These are phyloP conservation scores for Scyliorhinus canicula DNA, from an alignment of 2,797 vertebrate species.

Conservation along the genomic window DNA sequence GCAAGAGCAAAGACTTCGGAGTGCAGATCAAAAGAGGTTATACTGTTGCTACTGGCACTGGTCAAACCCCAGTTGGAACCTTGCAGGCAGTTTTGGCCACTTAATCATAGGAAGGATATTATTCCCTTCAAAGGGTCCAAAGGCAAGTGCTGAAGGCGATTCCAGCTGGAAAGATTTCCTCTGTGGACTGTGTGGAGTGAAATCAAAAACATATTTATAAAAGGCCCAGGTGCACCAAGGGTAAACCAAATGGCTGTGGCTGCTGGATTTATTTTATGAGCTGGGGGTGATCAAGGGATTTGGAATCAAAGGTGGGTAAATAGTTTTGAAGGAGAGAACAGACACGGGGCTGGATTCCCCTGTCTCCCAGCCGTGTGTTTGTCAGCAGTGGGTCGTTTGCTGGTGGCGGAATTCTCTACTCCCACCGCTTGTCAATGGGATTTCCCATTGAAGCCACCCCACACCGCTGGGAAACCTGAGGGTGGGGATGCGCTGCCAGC, in stretches of 20 bases:
- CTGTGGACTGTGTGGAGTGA: neutral
- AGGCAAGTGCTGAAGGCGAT: neutral
- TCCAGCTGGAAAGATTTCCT: constrained; percentile 24
- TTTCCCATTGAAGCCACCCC: no score
- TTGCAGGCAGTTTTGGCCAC: neutral
- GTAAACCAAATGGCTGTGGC: neutral
- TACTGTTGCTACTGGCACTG: constrained; percentile 29
- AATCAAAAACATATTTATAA: constrained; percentile 12
- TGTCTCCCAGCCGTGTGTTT: no score
- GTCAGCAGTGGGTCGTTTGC: no score
- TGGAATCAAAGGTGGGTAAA: neutral
- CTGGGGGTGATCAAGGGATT: neutral
- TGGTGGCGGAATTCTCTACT: no score
- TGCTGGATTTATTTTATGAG: constrained; percentile 13
- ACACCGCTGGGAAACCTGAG: no score
- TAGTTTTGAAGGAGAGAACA: no score
- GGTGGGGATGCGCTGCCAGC: no score
- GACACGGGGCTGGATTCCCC: no score
- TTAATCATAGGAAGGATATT: constrained; percentile 8
- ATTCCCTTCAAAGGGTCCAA: constrained; percentile 26
- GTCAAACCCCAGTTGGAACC: neutral
- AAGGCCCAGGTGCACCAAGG: neutral
- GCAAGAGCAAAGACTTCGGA: neutral
- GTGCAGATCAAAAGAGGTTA: constrained; percentile 5
- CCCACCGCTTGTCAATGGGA: no score